These are phyloP conservation scores for Barypeithes pellucidus DNA, from an alignment of 2,888 invertebrate species.

Conservation along the genomic window DNA sequence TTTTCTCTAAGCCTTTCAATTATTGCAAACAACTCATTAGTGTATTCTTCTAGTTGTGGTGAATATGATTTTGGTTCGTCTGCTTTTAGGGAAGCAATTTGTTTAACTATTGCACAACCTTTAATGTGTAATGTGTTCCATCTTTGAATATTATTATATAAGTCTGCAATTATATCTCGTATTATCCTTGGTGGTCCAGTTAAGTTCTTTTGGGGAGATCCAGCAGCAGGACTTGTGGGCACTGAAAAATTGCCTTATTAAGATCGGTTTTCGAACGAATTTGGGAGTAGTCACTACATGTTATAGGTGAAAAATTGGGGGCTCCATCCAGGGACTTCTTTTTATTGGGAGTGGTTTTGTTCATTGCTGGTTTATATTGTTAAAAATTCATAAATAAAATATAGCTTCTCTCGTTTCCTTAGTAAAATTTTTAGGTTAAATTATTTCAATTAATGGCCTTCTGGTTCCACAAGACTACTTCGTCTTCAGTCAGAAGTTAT, in stretches of 20 bases:
- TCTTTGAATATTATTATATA: slow-evolving; percentile 72
- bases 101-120: slow-evolving; percentile 69
- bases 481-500: too few species aligned
- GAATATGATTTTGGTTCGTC: slow-evolving; percentile 57
- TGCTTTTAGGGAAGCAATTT: slow-evolving; percentile 66
- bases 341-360: slow-evolving; percentile 55
- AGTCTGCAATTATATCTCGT: slow-evolving; percentile 74
- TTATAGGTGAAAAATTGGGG: slow-evolving; percentile 58
- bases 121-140: slow-evolving; percentile 72
- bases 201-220: slow-evolving; percentile 70
- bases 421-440: too few species aligned
- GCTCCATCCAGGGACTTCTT: slow-evolving; percentile 15
- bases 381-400: too few species aligned
- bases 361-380: slow-evolving; percentile 33
- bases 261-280: not conserved
- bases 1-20: slow-evolving; percentile 60
- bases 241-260: slow-evolving; percentile 63
- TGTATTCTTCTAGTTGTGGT: slow-evolving; percentile 58
- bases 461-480: too few species aligned
- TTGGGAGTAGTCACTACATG: slow-evolving; percentile 49
- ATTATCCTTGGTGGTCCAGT: slow-evolving; percentile 74
- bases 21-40: slow-evolving; percentile 60
- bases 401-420: too few species aligned
- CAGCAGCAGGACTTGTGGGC: slow-evolving; percentile 66
- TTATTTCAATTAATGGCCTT: too few species aligned